Conservation (phyloP, 1,140 invertebrate species). For the Hesperophylax magnus region DNA sequence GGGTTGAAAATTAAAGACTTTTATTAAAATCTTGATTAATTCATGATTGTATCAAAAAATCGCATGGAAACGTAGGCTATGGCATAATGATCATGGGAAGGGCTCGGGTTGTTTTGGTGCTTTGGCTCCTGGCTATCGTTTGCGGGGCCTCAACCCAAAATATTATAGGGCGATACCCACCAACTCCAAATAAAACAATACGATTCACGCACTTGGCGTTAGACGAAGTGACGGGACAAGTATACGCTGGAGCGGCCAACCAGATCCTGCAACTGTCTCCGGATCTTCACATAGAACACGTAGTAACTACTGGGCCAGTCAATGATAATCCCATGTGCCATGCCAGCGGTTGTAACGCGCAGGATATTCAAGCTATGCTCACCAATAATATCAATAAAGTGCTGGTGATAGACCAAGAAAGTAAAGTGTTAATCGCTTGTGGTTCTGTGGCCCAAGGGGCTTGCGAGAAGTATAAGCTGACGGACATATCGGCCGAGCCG, state of each 20-base stretch:
- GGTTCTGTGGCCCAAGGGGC: constrained; percentile 91
- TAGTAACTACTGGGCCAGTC: constrained; percentile 80
- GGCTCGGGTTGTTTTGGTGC: constrained; percentile 42
- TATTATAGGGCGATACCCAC: constrained; percentile 42
- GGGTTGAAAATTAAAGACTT: constrained; percentile 38
- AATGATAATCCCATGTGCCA: constrained; percentile 90
- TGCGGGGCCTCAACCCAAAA: constrained; percentile 37
- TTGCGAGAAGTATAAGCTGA: constrained; percentile 87
- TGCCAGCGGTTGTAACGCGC: constrained; percentile 82
- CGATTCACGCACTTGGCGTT: constrained; percentile 69
- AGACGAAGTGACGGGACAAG: constrained; percentile 74
- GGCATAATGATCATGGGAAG: constrained; percentile 50
- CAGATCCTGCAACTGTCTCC: constrained; percentile 85
- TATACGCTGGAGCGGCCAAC: constrained; percentile 87
- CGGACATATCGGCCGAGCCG: constrained; percentile 83
- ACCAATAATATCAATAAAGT: constrained; percentile 94
- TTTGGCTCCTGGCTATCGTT: constrained; percentile 40
- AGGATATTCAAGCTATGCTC: constrained; percentile 76
- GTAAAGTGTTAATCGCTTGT: constrained; percentile 87
- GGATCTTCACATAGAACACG: constrained; percentile 79
- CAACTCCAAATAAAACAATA: constrained; percentile 44
- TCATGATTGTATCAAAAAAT: constrained; percentile 23
- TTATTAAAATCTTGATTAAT: constrained; percentile 26
- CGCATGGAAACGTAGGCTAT: constrained; percentile 37
- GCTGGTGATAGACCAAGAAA: constrained; percentile 87